phyloP scores from a whole-genome alignment of 2,888 invertebrate genomes.

The Rhamnusium bicolor region DNA sequence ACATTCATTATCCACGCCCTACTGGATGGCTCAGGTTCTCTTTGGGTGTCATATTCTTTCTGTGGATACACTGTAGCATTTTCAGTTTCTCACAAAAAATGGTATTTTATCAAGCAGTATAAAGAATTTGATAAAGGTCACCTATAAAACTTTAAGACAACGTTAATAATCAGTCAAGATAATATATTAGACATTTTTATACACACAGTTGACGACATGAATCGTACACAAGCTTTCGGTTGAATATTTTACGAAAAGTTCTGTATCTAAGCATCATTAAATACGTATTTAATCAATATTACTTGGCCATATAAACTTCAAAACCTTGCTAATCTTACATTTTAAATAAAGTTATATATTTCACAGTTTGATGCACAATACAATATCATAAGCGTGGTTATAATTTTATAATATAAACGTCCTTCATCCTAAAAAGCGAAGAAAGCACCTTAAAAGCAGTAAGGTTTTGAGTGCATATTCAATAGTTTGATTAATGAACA shows the following conservation, averaged over 20 bases:
- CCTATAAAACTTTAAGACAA: neutral
- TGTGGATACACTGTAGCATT: neutral
- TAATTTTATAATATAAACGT: slow-evolving; percentile 19
- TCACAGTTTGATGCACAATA: neutral
- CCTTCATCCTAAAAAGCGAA: slow-evolving; percentile 4
- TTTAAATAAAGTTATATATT: neutral
- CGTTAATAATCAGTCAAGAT: neutral
- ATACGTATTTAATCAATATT: neutral
- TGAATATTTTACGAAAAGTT: neutral
- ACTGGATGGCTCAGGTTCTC: too few relatives aligned
- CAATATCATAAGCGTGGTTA: slow-evolving; percentile 16
- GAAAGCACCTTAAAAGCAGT: slow-evolving; percentile 1
- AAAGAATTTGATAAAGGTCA: neutral
- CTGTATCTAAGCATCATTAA: neutral
- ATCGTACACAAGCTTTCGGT: neutral
- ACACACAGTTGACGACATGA: neutral
- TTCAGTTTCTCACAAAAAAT: neutral
- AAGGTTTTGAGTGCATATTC: neutral
- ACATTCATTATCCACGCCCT: too few relatives aligned
- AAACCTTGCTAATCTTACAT: neutral
- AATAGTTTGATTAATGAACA: slow-evolving; percentile 25
- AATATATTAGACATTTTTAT: neutral
- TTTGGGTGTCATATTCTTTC: too few relatives aligned
- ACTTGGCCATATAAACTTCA: neutral
- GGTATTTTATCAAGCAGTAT: neutral